Percentiles rank a stretch among this genome's conserved stretches.
Conservation (phyloP, 1,140 invertebrate species). For the Drosophila biarmipes region DNA sequence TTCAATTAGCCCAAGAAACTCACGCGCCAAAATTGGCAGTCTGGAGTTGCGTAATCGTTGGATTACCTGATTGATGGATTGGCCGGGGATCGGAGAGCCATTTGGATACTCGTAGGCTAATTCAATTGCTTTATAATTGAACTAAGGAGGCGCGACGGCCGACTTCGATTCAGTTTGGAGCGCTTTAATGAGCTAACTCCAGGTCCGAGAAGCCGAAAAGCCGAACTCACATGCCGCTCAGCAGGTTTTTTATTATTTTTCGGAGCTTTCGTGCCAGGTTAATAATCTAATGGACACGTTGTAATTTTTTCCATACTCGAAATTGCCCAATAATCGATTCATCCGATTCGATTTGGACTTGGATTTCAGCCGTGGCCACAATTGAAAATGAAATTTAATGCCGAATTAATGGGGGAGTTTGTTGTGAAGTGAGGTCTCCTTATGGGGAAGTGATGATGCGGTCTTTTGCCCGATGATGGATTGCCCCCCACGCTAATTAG, state of each 20-base stretch:
- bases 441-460: slow-evolving; percentile 56
- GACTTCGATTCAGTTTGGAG: slow-evolving; percentile 31
- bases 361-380: slow-evolving; percentile 61
- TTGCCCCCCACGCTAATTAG: slow-evolving; percentile 66
- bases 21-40: slow-evolving; percentile 70
- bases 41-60: slow-evolving; percentile 63
- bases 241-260: slow-evolving; percentile 47
- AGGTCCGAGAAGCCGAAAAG: slow-evolving; percentile 14
- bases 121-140: slow-evolving; percentile 83
- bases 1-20: slow-evolving; percentile 67
- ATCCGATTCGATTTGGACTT: slow-evolving; percentile 66
- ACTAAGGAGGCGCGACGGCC: slow-evolving; percentile 69
- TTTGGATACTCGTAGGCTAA: slow-evolving; percentile 50
- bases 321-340: slow-evolving; percentile 70
- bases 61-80: slow-evolving; percentile 75
- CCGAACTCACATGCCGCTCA: slow-evolving; percentile 56
- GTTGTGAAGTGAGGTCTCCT: slow-evolving; percentile 20
- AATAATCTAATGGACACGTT: slow-evolving; percentile 80
- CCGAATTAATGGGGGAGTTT: slow-evolving; percentile 63
- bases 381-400: slow-evolving; percentile 76
- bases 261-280: slow-evolving; percentile 56
- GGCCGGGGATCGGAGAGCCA: slow-evolving; percentile 38
- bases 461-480: slow-evolving; percentile 59
- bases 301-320: slow-evolving; percentile 64
- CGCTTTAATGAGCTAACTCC: slow-evolving; percentile 66